Percentiles rank a stretch among this genome's conserved stretches.
Evolutionary conservation across 37 sponge, comb jelly and placozoan genomes (phyloP).

Genomic region (Halichondria panicea): DNA sequence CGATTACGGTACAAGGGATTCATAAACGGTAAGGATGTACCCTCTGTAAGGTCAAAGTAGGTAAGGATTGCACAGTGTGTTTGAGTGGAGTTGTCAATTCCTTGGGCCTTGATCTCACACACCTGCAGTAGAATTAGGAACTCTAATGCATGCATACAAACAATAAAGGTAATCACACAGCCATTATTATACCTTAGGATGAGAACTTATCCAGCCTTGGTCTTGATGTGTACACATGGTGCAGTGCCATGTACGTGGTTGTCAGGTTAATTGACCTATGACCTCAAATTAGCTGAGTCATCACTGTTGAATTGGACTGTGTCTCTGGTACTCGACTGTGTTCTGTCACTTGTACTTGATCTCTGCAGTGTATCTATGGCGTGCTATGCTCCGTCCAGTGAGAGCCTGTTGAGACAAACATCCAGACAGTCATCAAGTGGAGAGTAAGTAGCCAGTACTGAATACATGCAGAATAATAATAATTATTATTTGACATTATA

Average conservation of each 20-base stretch:
- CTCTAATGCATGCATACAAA: too few species aligned
- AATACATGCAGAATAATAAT: not conserved
- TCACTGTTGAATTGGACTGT: too few species aligned
- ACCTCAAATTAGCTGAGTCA: too few species aligned
- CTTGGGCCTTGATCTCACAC: conserved; percentile 6
- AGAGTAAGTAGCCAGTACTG: not conserved
- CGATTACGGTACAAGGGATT: too few species aligned
- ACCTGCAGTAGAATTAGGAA: too few species aligned
- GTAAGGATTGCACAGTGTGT: conserved; percentile 3
- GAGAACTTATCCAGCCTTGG: not conserved
- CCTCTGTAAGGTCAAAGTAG: conserved; percentile 55
- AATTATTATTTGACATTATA: not conserved
- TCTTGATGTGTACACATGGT: not conserved
- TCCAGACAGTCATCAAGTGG: conserved; percentile 21
- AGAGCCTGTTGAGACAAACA: not conserved
- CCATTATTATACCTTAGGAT: conserved; percentile 19
- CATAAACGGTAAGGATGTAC: too few species aligned
- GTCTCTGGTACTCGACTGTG: too few species aligned
- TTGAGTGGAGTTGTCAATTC: not conserved
- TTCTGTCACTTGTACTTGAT: not conserved
- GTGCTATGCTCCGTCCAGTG: not conserved
- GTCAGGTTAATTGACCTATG: too few species aligned
- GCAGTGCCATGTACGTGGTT: too few species aligned
- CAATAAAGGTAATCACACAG: not conserved
- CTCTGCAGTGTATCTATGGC: not conserved